Evolutionary conservation across 2,888 invertebrate species (phyloP).

Genomic region (Eustalomyia histrio): DNA sequence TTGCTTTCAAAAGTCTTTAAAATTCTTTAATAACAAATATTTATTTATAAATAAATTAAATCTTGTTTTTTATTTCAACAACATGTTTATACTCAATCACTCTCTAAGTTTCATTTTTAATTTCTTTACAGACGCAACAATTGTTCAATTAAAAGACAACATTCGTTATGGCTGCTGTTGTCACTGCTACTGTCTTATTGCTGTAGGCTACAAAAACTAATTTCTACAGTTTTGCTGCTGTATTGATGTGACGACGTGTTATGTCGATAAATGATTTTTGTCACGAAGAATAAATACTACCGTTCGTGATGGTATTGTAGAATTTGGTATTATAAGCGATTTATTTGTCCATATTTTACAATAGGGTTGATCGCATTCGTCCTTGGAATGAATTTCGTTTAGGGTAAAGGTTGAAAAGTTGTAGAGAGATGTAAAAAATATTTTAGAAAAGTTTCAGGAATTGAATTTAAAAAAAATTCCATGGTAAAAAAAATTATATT

Average conservation of each 20-base stretch:
- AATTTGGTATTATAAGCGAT: slow-evolving; percentile 79
- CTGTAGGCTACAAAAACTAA: slow-evolving; percentile 10
- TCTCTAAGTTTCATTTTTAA: slow-evolving; percentile 7
- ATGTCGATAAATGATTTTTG: slow-evolving; percentile 77
- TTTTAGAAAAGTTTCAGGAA: no score
- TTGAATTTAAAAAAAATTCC: no score
- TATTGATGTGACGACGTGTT: slow-evolving; percentile 37
- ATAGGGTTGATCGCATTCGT: no score
- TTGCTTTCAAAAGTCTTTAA: background rate
- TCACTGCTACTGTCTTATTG: slow-evolving; percentile 17
- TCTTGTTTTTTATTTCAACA: slow-evolving; percentile 13
- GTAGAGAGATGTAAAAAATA: no score
- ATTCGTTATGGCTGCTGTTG: slow-evolving; percentile 13
- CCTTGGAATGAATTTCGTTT: no score
- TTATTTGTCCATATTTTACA: slow-evolving; percentile 70
- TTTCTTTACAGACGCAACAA: slow-evolving; percentile 50
- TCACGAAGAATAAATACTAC: slow-evolving; percentile 80
- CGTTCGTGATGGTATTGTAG: slow-evolving; percentile 78
- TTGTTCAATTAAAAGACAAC: slow-evolving; percentile 61
- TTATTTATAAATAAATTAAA: slow-evolving; percentile 57
- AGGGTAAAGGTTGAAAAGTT: no score
- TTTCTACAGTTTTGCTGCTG: background rate
- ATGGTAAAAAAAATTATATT: no score
- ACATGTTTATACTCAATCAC: slow-evolving; percentile 16
- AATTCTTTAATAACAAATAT: slow-evolving; percentile 1